Evolutionary conservation across 2,113 vertebrate genomes (phyloP).

Genomic region (Parus major): DNA sequence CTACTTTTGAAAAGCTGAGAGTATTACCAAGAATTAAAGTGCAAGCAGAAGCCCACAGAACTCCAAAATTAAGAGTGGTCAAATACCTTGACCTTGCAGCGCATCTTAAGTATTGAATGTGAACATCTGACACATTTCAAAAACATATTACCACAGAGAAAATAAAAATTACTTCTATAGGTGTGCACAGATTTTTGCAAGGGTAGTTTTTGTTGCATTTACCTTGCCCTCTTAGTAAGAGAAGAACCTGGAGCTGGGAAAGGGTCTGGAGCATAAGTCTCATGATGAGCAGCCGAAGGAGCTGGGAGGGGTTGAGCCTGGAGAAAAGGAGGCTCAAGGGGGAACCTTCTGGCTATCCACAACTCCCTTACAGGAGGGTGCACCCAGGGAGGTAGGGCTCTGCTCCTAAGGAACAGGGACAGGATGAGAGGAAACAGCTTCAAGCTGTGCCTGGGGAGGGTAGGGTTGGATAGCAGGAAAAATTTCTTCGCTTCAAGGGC

Average conservation of each 20-base stretch:
- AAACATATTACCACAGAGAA: neutral
- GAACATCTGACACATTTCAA: neutral
- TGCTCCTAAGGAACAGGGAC: neutral
- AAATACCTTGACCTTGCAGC: neutral
- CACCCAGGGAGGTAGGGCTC: fast-evolving
- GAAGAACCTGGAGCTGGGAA: neutral
- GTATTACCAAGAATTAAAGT: neutral
- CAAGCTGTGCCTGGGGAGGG: neutral
- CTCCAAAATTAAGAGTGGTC: neutral
- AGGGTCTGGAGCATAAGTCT: neutral
- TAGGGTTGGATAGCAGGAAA: neutral
- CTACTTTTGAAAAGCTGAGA: neutral
- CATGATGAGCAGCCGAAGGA: neutral
- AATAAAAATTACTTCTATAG: neutral
- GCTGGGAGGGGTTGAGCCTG: neutral
- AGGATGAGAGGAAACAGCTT: neutral
- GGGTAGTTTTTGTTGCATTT: neutral
- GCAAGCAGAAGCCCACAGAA: neutral
- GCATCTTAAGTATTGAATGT: neutral
- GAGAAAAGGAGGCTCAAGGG: neutral
- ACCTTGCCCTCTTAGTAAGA: neutral
- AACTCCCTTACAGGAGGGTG: neutral
- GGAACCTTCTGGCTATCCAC: neutral
- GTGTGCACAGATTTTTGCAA: neutral
- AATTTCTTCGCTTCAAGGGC: neutral